These are phyloP conservation scores for Bradypodion ventrale DNA, from an alignment of 2,797 vertebrate genomes.

Conservation along the genomic window DNA sequence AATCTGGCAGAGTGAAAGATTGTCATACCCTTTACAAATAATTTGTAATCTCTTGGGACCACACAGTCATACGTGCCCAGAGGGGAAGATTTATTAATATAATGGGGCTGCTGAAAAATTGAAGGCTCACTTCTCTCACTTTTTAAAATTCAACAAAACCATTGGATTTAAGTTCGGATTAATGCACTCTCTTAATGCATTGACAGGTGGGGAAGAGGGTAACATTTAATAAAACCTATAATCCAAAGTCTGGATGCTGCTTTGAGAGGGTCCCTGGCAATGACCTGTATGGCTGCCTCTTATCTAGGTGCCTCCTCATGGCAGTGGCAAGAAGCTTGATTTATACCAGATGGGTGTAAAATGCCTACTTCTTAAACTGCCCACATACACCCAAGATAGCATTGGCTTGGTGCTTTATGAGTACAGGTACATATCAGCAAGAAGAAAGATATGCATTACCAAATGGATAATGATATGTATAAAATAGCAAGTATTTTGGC, in stretches of 20 bases:
- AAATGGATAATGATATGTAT: too few species aligned
- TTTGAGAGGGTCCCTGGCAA: background rate
- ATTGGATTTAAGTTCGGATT: background rate
- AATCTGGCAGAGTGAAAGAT: slow-evolving; percentile 30
- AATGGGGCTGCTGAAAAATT: slow-evolving; percentile 17
- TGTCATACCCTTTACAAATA: slow-evolving; percentile 20
- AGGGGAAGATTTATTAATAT: slow-evolving; percentile 12
- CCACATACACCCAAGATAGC: background rate
- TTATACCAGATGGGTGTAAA: background rate
- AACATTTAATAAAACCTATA: background rate
- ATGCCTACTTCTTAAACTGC: background rate
- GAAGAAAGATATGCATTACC: too few species aligned
- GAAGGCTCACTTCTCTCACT: slow-evolving; percentile 5
- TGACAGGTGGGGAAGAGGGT: background rate
- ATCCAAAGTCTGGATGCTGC: background rate
- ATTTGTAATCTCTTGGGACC: slow-evolving; percentile 14
- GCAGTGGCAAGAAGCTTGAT: too few species aligned
- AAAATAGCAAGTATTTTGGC: too few species aligned
- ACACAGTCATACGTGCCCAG: background rate
- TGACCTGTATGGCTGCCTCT: too few species aligned
- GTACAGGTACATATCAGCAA: too few species aligned
- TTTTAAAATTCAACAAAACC: background rate
- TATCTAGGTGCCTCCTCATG: too few species aligned
- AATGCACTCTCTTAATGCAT: background rate
- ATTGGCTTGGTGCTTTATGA: background rate